Evolutionary conservation across 2,113 vertebrate genomes (phyloP).

Genomic region (Phoxinus phoxinus): DNA sequence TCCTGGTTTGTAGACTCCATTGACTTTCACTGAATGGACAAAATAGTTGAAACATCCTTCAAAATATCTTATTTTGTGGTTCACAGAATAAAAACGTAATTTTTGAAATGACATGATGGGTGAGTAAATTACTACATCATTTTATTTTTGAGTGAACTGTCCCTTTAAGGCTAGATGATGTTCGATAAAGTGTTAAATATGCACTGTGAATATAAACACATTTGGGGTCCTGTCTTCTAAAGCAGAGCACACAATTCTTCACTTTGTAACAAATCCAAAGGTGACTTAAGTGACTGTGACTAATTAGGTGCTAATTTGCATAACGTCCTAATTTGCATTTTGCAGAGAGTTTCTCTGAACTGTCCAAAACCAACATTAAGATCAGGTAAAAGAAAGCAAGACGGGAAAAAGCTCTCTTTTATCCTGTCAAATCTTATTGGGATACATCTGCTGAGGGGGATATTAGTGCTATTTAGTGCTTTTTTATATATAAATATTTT

Average conservation of each 20-base stretch:
- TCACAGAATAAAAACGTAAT: not conserved
- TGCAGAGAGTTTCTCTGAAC: not conserved
- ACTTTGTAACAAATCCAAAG: slow-evolving; percentile 14
- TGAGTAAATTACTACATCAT: not conserved
- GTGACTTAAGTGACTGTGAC: slow-evolving; percentile 34
- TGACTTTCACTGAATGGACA: no score
- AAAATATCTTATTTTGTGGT: not conserved
- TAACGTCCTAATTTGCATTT: slow-evolving; percentile 43
- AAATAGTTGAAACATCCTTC: no score
- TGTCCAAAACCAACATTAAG: not conserved
- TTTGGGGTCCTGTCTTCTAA: slow-evolving; percentile 1
- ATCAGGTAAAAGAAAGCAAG: not conserved
- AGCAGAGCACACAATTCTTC: slow-evolving; percentile 5
- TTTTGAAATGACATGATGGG: not conserved
- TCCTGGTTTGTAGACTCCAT: no score
- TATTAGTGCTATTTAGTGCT: not conserved
- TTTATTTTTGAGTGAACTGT: not conserved
- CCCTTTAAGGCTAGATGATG: not conserved
- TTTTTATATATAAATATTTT: not conserved
- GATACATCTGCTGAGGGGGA: not conserved
- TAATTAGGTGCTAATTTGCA: slow-evolving; percentile 26
- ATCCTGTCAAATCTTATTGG: not conserved
- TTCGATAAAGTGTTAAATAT: not conserved
- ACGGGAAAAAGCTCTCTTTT: not conserved
- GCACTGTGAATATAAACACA: slow-evolving; percentile 12